Conservation (phyloP, 2,888 invertebrate genomes). For the Urechis unicinctus region DNA sequence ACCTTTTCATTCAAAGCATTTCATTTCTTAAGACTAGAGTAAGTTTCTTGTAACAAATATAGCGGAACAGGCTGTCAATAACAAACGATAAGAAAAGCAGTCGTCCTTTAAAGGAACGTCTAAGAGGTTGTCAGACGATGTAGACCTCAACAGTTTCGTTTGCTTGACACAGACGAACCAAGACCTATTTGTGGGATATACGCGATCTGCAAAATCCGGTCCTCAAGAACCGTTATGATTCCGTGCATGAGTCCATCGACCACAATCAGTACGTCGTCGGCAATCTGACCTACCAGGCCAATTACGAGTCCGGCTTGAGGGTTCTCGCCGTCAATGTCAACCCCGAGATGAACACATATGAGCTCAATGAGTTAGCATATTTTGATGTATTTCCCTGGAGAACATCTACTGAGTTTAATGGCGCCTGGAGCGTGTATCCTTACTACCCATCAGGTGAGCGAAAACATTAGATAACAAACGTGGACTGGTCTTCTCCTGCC, state of each 20-base stretch:
- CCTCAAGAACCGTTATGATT: background rate
- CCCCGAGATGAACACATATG: no score
- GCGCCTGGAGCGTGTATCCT: slow-evolving; percentile 15
- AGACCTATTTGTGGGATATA: slow-evolving; percentile 1
- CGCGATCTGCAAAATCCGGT: background rate
- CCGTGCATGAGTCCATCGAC: background rate
- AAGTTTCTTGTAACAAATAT: no score
- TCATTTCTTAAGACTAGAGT: no score
- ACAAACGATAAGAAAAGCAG: no score
- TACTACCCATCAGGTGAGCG: slow-evolving; percentile 13
- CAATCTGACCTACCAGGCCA: slow-evolving; percentile 12
- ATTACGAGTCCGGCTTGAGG: slow-evolving; percentile 15
- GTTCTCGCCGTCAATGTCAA: slow-evolving; percentile 11
- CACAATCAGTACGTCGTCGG: slow-evolving; percentile 9
- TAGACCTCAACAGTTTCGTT: no score
- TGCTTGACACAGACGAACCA: background rate
- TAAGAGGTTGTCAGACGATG: no score
- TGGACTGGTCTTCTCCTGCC: no score
- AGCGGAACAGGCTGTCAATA: no score
- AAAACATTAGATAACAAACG: background rate
- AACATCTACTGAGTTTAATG: slow-evolving; percentile 8
- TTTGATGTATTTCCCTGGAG: slow-evolving; percentile 9
- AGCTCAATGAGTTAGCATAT: slow-evolving; percentile 10
- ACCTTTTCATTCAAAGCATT: no score
- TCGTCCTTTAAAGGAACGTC: no score